These are phyloP conservation scores for Apocheima hispidaria DNA, from an alignment of 2,888 invertebrate genomes.

Conservation along the genomic window DNA sequence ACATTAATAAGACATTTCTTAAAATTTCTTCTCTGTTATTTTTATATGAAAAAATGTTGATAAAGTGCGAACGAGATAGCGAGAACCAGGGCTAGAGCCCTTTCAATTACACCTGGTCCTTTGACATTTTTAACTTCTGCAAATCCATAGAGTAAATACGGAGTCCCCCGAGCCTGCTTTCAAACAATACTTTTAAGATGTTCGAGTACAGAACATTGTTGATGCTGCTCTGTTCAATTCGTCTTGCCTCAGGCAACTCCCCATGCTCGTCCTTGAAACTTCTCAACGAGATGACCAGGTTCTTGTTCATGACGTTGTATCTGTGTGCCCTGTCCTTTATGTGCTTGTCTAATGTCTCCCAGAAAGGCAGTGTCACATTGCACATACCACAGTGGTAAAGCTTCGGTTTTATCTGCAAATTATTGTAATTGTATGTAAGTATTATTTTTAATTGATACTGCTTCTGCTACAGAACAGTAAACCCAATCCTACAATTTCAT, in stretches of 20 bases:
- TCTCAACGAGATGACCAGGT: neutral
- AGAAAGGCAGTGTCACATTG: slow-evolving; percentile 59
- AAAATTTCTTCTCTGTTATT: no score
- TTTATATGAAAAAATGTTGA: no score
- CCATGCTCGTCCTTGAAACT: neutral
- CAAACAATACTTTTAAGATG: slow-evolving; percentile 18
- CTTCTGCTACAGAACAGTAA: no score
- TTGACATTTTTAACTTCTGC: neutral
- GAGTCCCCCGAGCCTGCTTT: neutral
- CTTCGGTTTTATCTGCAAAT: slow-evolving; percentile 61
- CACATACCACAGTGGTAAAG: slow-evolving; percentile 70
- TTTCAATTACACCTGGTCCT: neutral
- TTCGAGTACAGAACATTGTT: slow-evolving; percentile 37
- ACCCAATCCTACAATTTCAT: no score
- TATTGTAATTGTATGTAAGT: no score
- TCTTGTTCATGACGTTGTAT: neutral
- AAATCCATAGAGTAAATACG: slow-evolving; percentile 3
- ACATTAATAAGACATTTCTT: no score
- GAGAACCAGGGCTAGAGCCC: no score
- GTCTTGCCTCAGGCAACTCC: slow-evolving; percentile 20
- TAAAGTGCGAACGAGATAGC: no score
- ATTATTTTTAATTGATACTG: no score
- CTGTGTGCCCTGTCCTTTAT: slow-evolving; percentile 10
- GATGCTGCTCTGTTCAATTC: slow-evolving; percentile 27
- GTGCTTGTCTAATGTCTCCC: slow-evolving; percentile 49